Percentiles rank a stretch among this genome's conserved stretches.
Evolutionary conservation across 2,113 vertebrate species (phyloP).

Genomic region (Eudyptes chrysolophus): DNA sequence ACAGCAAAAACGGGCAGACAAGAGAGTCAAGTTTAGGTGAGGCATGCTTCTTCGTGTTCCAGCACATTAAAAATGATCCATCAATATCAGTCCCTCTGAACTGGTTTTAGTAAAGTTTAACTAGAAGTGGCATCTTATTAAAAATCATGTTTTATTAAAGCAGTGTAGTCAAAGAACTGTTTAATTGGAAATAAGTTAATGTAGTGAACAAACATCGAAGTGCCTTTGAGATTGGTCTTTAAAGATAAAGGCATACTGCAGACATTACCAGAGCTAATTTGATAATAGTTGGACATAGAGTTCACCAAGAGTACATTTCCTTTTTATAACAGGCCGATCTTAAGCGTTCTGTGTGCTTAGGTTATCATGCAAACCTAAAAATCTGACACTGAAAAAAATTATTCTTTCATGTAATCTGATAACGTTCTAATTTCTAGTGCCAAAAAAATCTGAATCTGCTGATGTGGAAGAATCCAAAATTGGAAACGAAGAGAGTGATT

Average conservation of each 20-base stretch:
- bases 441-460: conserved; percentile 90
- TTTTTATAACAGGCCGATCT: not conserved
- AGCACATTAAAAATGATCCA: not conserved
- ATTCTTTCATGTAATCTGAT: no score
- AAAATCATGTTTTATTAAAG: not conserved
- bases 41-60: not conserved
- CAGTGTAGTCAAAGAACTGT: not conserved
- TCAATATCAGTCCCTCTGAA: not conserved
- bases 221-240: not conserved
- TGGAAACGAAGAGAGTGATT: conserved; percentile 90
- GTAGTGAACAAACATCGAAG: not conserved
- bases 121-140: not conserved
- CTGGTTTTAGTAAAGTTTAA: not conserved
- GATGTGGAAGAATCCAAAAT: conserved; percentile 93
- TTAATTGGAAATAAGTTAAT: not conserved
- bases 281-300: not conserved
- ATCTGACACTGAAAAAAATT: not conserved
- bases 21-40: not conserved
- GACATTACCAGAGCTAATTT: not conserved
- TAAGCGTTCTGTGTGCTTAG: not conserved
- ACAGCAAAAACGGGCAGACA: not conserved
- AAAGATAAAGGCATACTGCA: not conserved
- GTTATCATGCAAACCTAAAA: not conserved
- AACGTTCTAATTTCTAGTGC: conserved; percentile 70
- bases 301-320: not conserved